Conservation (phyloP, 64 coral and sea anemone genomes). For the Actinia equina region DNA sequence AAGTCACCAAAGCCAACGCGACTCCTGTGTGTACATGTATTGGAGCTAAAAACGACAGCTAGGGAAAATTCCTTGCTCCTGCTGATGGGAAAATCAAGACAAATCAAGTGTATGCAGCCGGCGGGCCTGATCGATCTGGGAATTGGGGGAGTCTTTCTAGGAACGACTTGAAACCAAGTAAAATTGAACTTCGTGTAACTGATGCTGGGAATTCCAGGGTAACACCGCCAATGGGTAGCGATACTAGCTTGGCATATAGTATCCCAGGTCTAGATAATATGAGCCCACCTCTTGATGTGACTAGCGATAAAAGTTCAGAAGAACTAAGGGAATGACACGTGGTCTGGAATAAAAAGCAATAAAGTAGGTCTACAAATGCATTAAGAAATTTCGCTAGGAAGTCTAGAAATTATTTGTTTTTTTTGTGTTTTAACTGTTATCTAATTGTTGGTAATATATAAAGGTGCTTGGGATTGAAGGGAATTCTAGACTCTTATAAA, state of each 20-base stretch:
- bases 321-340: too few species aligned
- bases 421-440: too few species aligned
- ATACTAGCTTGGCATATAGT: neutral
- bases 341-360: too few species aligned
- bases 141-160: neutral
- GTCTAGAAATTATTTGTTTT: too few species aligned
- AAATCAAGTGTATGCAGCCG: neutral
- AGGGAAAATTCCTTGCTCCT: conserved; percentile 4
- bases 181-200: neutral
- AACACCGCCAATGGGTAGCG: neutral
- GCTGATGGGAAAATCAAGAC: neutral
- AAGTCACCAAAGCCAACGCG: conserved; percentile 1
- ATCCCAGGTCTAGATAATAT: neutral
- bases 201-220: neutral
- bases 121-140: neutral
- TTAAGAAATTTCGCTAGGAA: too few species aligned
- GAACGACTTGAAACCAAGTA: neutral
- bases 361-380: too few species aligned
- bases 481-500: too few species aligned
- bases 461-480: too few species aligned
- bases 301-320: neutral
- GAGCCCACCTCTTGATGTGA: neutral
- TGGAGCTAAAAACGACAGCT: conserved; percentile 22
- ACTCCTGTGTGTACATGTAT: neutral
- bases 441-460: too few species aligned